These are phyloP conservation scores for Ochotona curzoniae DNA, from an alignment of 2,113 vertebrate species.

Conservation along the genomic window DNA sequence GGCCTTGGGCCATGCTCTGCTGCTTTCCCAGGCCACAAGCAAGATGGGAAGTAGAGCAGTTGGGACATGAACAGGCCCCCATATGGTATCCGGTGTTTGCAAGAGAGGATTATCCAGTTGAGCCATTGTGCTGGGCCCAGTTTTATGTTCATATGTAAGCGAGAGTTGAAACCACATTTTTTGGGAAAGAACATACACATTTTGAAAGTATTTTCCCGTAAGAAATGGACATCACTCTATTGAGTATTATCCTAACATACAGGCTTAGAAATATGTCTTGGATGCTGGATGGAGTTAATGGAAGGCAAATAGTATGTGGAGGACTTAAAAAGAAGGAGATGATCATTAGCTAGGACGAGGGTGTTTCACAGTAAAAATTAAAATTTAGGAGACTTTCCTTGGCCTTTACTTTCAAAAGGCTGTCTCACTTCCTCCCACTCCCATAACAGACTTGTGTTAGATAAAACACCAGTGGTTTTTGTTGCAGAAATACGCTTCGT, in stretches of 20 bases:
- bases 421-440: constrained; percentile 41
- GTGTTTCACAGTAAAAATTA: not conserved
- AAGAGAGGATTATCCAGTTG: too few species aligned
- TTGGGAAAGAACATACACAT: not conserved
- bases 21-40: too few species aligned
- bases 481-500: constrained; percentile 46
- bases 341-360: not conserved
- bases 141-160: constrained; percentile 29
- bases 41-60: too few species aligned
- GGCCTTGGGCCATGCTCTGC: too few species aligned
- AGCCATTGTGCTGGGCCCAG: too few species aligned
- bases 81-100: too few species aligned
- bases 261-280: not conserved
- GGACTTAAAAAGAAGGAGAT: constrained; percentile 43
- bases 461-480: constrained; percentile 37
- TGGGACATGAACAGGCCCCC: too few species aligned
- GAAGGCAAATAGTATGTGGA: not conserved
- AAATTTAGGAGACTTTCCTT: not conserved
- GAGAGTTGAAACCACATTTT: not conserved
- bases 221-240: not conserved
- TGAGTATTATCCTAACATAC: not conserved
- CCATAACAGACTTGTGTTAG: not conserved
- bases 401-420: constrained; percentile 48
- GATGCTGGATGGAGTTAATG: not conserved
- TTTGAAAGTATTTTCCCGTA: constrained; percentile 7